Conservation (phyloP, 1,140 invertebrate species). For the Papilio polytes region DNA sequence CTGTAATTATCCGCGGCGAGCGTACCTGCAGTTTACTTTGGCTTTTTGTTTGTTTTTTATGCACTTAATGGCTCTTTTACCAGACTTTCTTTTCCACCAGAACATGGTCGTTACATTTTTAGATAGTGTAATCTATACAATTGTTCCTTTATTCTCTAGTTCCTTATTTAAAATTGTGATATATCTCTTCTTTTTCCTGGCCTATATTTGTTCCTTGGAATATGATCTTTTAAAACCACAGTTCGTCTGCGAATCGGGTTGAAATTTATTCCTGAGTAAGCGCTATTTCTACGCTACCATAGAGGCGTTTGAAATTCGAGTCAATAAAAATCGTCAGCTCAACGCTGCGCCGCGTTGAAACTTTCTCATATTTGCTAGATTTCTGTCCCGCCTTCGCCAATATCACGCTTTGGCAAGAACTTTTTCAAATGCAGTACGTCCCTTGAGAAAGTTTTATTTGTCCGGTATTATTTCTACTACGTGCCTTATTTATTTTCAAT, state of each 20-base stretch:
- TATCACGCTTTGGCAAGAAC: not conserved
- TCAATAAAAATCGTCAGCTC: constrained; percentile 15
- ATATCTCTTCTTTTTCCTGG: no score
- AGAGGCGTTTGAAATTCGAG: constrained; percentile 12
- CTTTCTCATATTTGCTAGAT: constrained; percentile 28
- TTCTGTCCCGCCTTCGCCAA: constrained; percentile 10
- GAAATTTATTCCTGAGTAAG: constrained; percentile 20
- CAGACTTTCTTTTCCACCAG: not conserved
- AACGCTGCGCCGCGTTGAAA: not conserved
- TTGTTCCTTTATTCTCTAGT: not conserved
- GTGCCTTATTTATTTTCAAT: not conserved
- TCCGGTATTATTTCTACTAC: constrained; percentile 3
- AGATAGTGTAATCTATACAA: not conserved
- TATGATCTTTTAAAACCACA: not conserved
- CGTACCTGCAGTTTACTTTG: constrained; percentile 17
- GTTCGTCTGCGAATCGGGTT: not conserved
- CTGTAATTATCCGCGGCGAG: not conserved
- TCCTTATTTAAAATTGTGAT: not conserved
- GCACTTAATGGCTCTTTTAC: constrained; percentile 23
- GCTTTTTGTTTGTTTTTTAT: constrained; percentile 22
- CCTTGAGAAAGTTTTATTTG: constrained; percentile 14
- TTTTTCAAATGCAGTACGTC: not conserved
- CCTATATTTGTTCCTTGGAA: not conserved
- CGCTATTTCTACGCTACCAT: not conserved
- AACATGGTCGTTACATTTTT: not conserved